A percentile compares a stretch with the other conserved stretches of the same genome.
Evolutionary conservation across 2,888 invertebrate species (phyloP).

Genomic region (Perizoma flavofasciatum): DNA sequence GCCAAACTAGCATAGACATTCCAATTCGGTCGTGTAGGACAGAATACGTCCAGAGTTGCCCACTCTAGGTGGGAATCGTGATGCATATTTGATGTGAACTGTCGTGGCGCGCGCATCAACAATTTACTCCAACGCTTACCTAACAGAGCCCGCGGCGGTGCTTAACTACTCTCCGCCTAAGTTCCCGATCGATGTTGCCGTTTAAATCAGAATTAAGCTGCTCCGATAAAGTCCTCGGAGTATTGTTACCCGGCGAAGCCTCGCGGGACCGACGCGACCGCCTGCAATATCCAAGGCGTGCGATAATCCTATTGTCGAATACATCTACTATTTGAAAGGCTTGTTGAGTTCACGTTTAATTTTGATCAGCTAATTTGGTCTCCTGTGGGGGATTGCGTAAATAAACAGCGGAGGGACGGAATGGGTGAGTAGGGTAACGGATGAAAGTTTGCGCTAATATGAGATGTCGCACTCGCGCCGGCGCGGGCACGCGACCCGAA

Average conservation of each 20-base stretch:
- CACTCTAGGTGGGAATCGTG: slow-evolving; percentile 54
- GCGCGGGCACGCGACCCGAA: slow-evolving; percentile 38
- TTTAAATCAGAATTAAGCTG: slow-evolving; percentile 62
- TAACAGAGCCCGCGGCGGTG: slow-evolving; percentile 59
- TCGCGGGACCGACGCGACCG: slow-evolving; percentile 30
- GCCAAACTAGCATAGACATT: slow-evolving; percentile 54
- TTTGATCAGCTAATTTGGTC: slow-evolving; percentile 42
- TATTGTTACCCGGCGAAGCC: slow-evolving; percentile 44
- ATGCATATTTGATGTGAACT: slow-evolving; percentile 74
- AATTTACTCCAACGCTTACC: slow-evolving; percentile 64
- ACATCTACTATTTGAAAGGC: slow-evolving; percentile 34
- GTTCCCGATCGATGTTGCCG: slow-evolving; percentile 58
- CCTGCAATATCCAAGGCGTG: slow-evolving; percentile 42
- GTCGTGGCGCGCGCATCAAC: slow-evolving; percentile 61
- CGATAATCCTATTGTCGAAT: slow-evolving; percentile 38
- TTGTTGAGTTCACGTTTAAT: slow-evolving; percentile 43
- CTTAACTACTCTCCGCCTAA: slow-evolving; percentile 54
- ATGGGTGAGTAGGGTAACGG: slow-evolving; percentile 42
- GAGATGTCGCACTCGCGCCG: slow-evolving; percentile 47
- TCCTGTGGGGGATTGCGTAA: slow-evolving; percentile 36
- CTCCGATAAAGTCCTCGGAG: slow-evolving; percentile 44
- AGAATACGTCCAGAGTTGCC: slow-evolving; percentile 42
- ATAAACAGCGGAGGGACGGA: slow-evolving; percentile 38
- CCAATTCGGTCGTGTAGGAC: slow-evolving; percentile 53
- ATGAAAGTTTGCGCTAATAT: slow-evolving; percentile 44